Percentiles rank a stretch among this genome's conserved stretches.
Evolutionary conservation across 2,888 invertebrate genomes (phyloP).

Genomic region (Copidosoma aretas): DNA sequence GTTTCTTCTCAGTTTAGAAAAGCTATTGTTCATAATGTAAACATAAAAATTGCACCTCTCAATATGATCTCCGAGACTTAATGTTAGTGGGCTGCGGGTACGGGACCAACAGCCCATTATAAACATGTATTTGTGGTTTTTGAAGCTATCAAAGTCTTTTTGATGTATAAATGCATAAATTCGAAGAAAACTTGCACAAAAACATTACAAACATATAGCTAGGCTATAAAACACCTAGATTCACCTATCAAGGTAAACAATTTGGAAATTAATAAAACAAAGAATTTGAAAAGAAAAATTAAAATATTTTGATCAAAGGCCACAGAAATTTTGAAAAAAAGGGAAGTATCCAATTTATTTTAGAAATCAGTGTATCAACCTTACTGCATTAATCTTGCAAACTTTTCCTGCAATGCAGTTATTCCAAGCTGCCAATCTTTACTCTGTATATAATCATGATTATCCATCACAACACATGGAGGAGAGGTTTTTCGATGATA

Average conservation of each 20-base stretch:
- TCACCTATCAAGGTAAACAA: conserved; percentile 33
- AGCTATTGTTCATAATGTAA: conserved; percentile 10
- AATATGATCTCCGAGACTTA: conserved; percentile 8
- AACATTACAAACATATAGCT: conserved; percentile 38
- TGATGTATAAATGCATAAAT: conserved; percentile 19
- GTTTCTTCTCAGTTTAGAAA: conserved; percentile 12
- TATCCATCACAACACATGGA: background rate
- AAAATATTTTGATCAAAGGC: conserved; percentile 17
- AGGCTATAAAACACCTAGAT: conserved; percentile 28
- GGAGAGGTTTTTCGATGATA: no score
- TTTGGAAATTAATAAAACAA: background rate
- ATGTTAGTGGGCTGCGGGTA: conserved; percentile 39
- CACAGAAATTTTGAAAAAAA: conserved; percentile 6
- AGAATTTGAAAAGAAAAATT: conserved; percentile 3
- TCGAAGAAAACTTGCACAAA: conserved; percentile 34
- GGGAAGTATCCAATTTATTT: conserved; percentile 4
- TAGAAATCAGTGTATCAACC: conserved; percentile 11
- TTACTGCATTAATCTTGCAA: conserved; percentile 1
- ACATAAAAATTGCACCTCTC: conserved; percentile 8
- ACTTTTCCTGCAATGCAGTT: conserved; percentile 2
- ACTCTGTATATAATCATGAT: conserved; percentile 22
- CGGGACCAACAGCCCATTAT: conserved; percentile 36
- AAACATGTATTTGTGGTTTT: conserved; percentile 39
- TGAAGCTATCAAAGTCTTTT: conserved; percentile 33
- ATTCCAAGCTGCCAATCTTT: conserved; percentile 14